Conservation (phyloP, 2,113 vertebrate species). For the Campylomormyrus numenius region DNA sequence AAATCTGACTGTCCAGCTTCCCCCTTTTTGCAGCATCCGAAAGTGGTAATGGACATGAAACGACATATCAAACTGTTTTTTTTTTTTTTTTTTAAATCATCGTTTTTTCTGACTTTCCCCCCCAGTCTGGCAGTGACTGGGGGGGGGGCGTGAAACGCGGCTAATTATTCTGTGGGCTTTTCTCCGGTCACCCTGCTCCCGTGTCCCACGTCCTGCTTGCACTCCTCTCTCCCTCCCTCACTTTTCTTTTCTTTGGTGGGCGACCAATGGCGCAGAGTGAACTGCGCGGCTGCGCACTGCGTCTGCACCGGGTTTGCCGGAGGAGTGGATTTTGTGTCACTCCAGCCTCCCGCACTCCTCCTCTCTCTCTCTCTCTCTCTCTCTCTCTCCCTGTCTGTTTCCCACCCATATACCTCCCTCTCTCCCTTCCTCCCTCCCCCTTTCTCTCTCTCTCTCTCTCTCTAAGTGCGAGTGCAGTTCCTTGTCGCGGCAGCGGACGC, state of each 20-base stretch:
- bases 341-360: conserved; percentile 44
- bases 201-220: conserved; percentile 22
- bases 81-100: not conserved
- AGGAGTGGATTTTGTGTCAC: conserved; percentile 59
- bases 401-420: not conserved
- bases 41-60: conserved; percentile 39
- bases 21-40: not conserved
- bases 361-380: conserved; percentile 26
- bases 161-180: conserved; percentile 50
- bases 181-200: conserved; percentile 41
- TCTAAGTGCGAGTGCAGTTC: conserved; percentile 30
- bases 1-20: conserved; percentile 20
- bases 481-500: conserved; percentile 27
- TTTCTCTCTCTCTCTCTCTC: conserved; percentile 28
- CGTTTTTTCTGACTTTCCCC: not conserved
- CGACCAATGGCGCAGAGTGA: conserved; percentile 44
- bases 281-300: conserved; percentile 51
- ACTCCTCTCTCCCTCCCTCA: conserved; percentile 25
- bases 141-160: conserved; percentile 32
- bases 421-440: not conserved
- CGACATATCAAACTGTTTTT: not conserved
- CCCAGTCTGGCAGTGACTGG: conserved; percentile 24
- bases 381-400: conserved; percentile 5
- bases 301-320: conserved; percentile 50
- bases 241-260: conserved; percentile 40